Conservation (phyloP, 2,797 vertebrate species). For the Brachyrhaphis roseni region DNA sequence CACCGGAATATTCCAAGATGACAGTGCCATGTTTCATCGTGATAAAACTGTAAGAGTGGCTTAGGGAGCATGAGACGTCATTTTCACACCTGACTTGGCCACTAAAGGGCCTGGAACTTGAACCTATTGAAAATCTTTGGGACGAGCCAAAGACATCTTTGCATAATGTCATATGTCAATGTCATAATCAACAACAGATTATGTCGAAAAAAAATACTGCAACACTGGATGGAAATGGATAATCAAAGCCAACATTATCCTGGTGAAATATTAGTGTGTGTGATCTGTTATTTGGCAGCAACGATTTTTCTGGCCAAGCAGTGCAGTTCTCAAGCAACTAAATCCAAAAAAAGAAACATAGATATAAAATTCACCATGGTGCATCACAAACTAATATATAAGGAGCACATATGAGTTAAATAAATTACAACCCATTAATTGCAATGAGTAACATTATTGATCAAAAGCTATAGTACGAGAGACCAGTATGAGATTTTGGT, state of each 20-base stretch:
- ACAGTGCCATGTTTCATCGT: neutral
- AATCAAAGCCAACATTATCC: neutral
- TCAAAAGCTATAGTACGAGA: neutral
- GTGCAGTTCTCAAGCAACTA: neutral
- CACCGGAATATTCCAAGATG: neutral
- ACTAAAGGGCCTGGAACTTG: neutral
- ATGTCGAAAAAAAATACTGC: neutral
- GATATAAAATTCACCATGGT: neutral
- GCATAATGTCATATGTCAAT: no score
- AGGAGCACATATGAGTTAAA: neutral
- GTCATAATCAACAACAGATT: neutral
- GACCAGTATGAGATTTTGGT: constrained; percentile 6
- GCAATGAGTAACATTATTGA: constrained; percentile 28
- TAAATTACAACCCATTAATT: neutral
- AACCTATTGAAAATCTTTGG: neutral
- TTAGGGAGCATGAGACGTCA: neutral
- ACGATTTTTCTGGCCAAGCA: neutral
- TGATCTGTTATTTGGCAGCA: neutral
- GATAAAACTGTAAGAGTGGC: neutral
- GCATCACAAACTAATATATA: neutral
- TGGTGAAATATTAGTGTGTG: neutral
- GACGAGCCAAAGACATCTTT: no score
- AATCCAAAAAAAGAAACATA: neutral
- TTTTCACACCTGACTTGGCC: neutral
- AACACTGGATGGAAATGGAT: neutral